Evolutionary conservation across 2,888 invertebrate genomes (phyloP), one percentile per base, ranked within the genome.

Genomic region (Enoplolaimus lenunculus): DNA sequence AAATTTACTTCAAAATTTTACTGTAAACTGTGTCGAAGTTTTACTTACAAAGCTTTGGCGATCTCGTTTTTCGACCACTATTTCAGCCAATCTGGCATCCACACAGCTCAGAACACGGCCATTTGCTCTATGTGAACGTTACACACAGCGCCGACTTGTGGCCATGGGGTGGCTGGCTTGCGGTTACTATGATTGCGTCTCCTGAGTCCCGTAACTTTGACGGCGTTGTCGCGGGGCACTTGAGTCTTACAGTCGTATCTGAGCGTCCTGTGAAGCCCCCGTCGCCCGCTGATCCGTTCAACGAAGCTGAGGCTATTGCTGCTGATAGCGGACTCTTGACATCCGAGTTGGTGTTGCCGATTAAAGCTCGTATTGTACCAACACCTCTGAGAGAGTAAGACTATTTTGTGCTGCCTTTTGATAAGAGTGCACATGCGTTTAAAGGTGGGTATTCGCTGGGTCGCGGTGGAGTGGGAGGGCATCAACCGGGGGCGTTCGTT

Each of bases 161-260:
- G 94, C 95, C 95, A 0, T 95, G 94, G 93, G 90, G 93, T 0
- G 95, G 95, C 0, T 95, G 91, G 89, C 82, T 95, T 76, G 91
- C 92, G 1, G 87, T 95, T 30, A 86, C 87, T 77, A 85, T 91
- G 34, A 86, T 86, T 21, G 88, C 89, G 28, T 85, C 87, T 71
- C 82, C 85, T 71, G 83, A 84, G 30, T 89, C 87, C 1, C 84
- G 85, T 1, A 83, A 85, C 68, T 90, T 87, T 84, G 89, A 90
- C 78, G 91, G 90, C 7, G 83, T 88, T 70, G 88, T 88, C 3
- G 88, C 91, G 82, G 87, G 95, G 28, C 89, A 90, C 75, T 85
- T 93, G 68, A 90, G 92, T 80, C 91, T 91, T 68, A 88, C 89
- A 60, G 85, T 86, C 62, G 85, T 85, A 69, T 79, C 77, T 68